Conservation (phyloP, 2,888 invertebrate species). For the Sphaerophoria taeniata region DNA sequence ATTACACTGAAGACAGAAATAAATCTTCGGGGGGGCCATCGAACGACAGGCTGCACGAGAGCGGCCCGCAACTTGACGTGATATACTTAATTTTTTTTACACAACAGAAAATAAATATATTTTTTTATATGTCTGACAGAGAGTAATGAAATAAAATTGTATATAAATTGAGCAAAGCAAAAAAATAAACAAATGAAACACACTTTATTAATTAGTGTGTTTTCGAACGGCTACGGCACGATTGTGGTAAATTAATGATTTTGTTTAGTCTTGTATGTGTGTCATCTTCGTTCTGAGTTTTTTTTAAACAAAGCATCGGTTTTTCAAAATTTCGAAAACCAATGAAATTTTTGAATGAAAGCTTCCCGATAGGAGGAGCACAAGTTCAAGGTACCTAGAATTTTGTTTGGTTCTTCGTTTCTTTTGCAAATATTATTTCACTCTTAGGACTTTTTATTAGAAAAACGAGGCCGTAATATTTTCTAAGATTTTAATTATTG, state of each 20-base stretch:
- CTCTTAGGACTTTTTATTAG: neutral
- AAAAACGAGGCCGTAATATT: conserved; percentile 32
- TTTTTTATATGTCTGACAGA: neutral
- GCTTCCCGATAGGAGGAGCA: neutral
- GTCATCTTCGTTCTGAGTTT: neutral
- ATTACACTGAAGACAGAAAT: conserved; percentile 70
- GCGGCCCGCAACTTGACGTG: conserved; percentile 18
- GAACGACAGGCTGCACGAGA: conserved; percentile 60
- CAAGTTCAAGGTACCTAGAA: neutral
- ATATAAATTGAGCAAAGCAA: conserved; percentile 2
- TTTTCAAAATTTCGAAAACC: neutral
- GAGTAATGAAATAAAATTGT: conserved; percentile 52
- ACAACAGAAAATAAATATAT: neutral
- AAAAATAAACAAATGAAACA: conserved; percentile 53
- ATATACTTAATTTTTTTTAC: neutral
- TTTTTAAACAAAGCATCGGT: neutral
- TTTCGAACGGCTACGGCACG: conserved; percentile 2
- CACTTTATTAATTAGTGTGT: conserved; percentile 37
- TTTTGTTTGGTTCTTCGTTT: neutral
- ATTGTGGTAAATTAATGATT: conserved; percentile 32
- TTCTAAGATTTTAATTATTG: conserved; percentile 43
- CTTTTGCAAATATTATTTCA: conserved; percentile 3
- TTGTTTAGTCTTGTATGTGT: conserved; percentile 10
- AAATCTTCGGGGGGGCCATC: conserved; percentile 69
- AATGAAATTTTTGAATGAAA: neutral